Conservation (phyloP, 2,113 vertebrate species). For the Barnardius zonarius region DNA sequence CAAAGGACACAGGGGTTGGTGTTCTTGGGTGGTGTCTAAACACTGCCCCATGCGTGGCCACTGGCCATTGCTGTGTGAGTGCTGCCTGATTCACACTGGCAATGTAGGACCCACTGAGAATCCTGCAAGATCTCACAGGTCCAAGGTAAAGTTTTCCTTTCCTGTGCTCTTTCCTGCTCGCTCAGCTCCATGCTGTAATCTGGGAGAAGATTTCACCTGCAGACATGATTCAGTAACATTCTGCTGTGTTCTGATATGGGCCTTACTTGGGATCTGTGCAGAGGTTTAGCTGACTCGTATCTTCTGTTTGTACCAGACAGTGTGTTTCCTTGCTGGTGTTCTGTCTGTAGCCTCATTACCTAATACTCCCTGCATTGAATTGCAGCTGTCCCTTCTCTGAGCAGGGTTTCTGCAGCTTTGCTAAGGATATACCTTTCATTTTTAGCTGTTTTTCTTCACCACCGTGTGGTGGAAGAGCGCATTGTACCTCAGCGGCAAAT, state of each 20-base stretch:
- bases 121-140: not conserved
- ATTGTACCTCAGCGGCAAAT: conserved; percentile 36
- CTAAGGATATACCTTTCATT: conserved; percentile 44
- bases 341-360: conserved; percentile 60
- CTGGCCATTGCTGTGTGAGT: not conserved
- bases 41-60: not conserved
- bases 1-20: conserved; percentile 29
- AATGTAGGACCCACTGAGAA: not conserved
- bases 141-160: conserved; percentile 37
- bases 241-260: not conserved
- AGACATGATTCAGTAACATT: not conserved
- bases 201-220: not conserved
- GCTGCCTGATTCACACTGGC: not conserved
- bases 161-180: not conserved
- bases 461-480: conserved; percentile 62
- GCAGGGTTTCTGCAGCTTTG: conserved; percentile 50
- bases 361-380: conserved; percentile 57
- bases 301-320: not conserved
- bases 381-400: conserved; percentile 45
- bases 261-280: not conserved
- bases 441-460: conserved; percentile 58
- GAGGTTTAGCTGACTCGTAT: not conserved
- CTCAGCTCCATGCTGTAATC: not conserved
- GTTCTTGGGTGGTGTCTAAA: conserved; percentile 19
- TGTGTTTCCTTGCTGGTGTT: conserved; percentile 17